Evolutionary conservation across 2,113 vertebrate genomes (phyloP).

Genomic region (Mionectes macconnelli): DNA sequence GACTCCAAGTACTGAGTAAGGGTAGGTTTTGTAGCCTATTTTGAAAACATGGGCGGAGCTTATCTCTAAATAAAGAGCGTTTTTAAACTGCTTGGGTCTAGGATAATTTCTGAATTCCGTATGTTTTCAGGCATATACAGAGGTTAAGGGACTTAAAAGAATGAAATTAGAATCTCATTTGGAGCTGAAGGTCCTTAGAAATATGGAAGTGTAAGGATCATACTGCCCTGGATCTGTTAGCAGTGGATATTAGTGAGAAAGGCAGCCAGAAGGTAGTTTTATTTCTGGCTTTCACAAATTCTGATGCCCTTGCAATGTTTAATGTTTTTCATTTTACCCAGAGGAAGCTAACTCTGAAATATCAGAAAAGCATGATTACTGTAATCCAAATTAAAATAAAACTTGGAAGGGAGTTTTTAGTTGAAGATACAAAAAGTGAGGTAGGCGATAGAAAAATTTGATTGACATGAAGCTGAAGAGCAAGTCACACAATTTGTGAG

Average conservation of each 20-base stretch:
- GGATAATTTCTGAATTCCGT: background rate
- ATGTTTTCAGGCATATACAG: background rate
- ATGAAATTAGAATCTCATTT: background rate
- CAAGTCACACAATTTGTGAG: background rate
- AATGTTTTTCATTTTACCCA: background rate
- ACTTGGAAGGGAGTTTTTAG: background rate
- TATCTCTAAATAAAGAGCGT: background rate
- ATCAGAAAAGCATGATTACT: background rate
- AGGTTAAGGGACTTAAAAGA: background rate
- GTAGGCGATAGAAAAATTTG: background rate
- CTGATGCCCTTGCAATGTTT: background rate
- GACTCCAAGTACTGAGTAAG: background rate
- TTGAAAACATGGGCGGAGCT: background rate
- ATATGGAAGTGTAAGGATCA: background rate
- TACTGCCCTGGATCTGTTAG: background rate
- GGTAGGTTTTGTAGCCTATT: background rate
- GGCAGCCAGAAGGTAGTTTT: background rate
- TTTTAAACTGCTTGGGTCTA: background rate
- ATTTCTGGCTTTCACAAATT: constrained; percentile 13
- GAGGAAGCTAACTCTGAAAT: background rate
- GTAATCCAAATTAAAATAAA: background rate
- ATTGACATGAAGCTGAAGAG: background rate
- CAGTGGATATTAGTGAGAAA: background rate
- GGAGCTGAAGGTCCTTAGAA: background rate
- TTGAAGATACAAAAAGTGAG: background rate